These are phyloP conservation scores for Cephalopterus ornatus DNA, from an alignment of 2,113 vertebrate species.

Conservation along the genomic window DNA sequence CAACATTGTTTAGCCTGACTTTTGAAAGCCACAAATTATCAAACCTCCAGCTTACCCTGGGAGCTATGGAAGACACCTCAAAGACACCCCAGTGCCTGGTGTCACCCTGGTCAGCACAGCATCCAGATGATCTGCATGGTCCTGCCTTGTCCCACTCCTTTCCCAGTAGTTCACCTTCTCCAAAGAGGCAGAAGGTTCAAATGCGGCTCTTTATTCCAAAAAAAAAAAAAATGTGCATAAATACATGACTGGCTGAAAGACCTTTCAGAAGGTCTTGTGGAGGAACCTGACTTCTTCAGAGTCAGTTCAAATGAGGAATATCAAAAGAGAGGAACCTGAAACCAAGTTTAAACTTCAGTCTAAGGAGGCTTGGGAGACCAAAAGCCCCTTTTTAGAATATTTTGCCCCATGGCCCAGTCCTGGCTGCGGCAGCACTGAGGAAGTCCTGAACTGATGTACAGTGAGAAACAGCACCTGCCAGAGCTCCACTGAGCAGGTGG, in stretches of 20 bases:
- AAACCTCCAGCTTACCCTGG: not conserved
- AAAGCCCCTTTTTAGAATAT: not conserved
- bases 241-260: not conserved
- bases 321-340: not conserved
- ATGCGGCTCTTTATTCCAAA: not conserved
- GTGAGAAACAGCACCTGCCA: not conserved
- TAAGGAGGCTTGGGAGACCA: not conserved
- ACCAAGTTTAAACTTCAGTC: not conserved
- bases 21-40: not conserved
- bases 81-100: fast-evolving
- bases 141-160: not conserved
- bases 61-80: not conserved
- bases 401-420: not conserved
- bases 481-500: not conserved
- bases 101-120: not conserved
- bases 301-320: not conserved
- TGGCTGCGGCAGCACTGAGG: not conserved
- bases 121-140: not conserved
- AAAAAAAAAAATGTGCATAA: not conserved
- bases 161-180: not conserved
- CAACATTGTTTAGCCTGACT: not conserved
- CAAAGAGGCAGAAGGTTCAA: not conserved
- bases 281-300: not conserved
- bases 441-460: not conserved
- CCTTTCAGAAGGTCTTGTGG: fast-evolving